Conservation (phyloP, 2,888 invertebrate genomes). For the Drosophila subsilvestris region DNA sequence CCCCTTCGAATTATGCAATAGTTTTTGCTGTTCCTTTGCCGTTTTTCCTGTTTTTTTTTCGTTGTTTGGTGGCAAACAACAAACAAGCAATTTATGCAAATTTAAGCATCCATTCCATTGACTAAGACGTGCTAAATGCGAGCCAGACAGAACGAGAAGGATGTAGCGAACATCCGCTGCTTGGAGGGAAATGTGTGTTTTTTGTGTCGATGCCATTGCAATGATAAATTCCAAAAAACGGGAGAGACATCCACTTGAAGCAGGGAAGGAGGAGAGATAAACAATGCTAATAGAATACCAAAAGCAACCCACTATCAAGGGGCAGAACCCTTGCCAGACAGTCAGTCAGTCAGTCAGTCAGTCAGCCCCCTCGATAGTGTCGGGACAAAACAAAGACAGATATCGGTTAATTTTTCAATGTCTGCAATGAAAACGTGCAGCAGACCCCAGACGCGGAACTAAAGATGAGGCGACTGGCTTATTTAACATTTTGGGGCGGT, state of each 20-base stretch:
- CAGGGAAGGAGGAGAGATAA: conserved; percentile 2
- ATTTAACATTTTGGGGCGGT: conserved; percentile 52
- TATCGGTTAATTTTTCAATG: conserved; percentile 80
- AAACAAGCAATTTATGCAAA: conserved; percentile 70
- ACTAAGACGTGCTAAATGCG: conserved; percentile 60
- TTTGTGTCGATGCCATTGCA: conserved; percentile 65
- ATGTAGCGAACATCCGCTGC: conserved; percentile 14
- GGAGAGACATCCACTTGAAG: conserved; percentile 5
- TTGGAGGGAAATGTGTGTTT: conserved; percentile 17
- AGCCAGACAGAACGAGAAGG: conserved; percentile 8
- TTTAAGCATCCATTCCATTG: conserved; percentile 60
- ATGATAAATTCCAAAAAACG: conserved; percentile 64
- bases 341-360: not conserved
- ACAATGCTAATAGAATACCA: conserved; percentile 2
- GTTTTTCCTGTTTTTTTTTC: not conserved
- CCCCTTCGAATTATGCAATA: conserved; percentile 53
- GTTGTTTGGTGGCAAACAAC: conserved; percentile 33
- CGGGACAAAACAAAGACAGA: conserved; percentile 72
- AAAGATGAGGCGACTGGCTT: conserved; percentile 29
- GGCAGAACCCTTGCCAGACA: conserved; percentile 4
- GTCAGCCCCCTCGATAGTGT: conserved; percentile 35
- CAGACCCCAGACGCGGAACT: conserved; percentile 30
- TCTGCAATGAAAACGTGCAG: conserved; percentile 74
- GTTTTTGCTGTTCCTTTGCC: conserved; percentile 31
- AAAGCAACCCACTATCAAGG: conserved; percentile 29